Base-by-base conservation (phyloP, 1,140 invertebrate species). In the Eupeodes corollae region DNA sequence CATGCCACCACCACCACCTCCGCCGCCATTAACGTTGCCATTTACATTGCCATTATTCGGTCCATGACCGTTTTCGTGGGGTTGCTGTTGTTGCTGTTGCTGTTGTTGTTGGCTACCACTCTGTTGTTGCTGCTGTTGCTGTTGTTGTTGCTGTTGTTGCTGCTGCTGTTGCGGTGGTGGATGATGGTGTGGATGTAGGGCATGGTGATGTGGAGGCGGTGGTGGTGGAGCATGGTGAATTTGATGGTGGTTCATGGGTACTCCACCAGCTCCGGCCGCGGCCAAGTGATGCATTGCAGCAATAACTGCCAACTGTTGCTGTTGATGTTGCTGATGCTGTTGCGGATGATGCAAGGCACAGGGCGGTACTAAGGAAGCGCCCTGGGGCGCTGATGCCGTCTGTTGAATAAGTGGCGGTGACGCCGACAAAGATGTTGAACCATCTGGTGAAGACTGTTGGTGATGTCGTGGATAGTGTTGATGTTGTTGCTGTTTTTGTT, bases 341-440 rank as follows among this genome's bases (percentile, higher is more conserved):
- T 66, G 63, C 38, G 63, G 63, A 52, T 66, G 63, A 53, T 66
- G 63, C 19, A 66, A 49, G 15, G 63, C 63, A 50, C 63, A 66
- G 33, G 61, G 61, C 41, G 60, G 63, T 42, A 65, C 57, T 19
- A 62, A 53, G 33, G 61, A 59, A 14, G 59, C 59, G 37, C 60
- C 57, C 52, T 66, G 63, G 39, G 59, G 58, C 35, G 63, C 60
- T 19, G 57, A 58, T 14, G 63, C 52, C 42, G 61, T 53, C 37
- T 65, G 63, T 42, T 66, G 63, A 42, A 66, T 31, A 46, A 63
- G 35, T 8, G 63, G 63, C 16, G 63, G 63, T 35, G 63, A 63
- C 10, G 60, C 46, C 30, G 63, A 59, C 49, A 63, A 59, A 26
- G 57, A 58, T 32, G 55, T 60, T 14, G 59, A 59, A 13, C 55